These are phyloP conservation scores for Notocelia uddmanniana DNA, from an alignment of 2,888 invertebrate species.

Conservation along the genomic window DNA sequence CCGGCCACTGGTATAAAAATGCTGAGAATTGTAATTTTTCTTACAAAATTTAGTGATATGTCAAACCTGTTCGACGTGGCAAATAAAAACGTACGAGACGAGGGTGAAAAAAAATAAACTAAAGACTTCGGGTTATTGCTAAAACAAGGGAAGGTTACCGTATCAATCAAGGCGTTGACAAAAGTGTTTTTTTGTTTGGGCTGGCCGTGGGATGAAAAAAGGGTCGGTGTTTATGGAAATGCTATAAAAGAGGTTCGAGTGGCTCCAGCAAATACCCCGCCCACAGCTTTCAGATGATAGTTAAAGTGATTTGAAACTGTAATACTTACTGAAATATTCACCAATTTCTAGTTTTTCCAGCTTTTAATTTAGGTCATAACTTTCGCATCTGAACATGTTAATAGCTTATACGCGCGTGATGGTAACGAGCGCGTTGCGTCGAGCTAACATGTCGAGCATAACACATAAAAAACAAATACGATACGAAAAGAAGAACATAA, in stretches of 20 bases:
- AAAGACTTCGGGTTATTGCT: slow-evolving; percentile 79
- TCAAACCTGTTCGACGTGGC: slow-evolving; percentile 81
- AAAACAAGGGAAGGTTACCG: slow-evolving; percentile 84
- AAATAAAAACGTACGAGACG: slow-evolving; percentile 81
- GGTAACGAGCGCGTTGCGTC: too few species aligned
- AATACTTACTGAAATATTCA: too few species aligned
- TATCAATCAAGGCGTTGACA: slow-evolving; percentile 85
- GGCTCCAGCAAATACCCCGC: slow-evolving; percentile 13
- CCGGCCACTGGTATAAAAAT: slow-evolving; percentile 79
- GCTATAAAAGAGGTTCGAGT: slow-evolving; percentile 51
- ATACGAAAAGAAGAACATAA: background rate
- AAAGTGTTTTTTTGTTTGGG: slow-evolving; percentile 75
- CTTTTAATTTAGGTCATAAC: too few species aligned
- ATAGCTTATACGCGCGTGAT: too few species aligned
- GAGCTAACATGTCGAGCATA: background rate
- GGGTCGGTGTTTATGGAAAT: slow-evolving; percentile 81
- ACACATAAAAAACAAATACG: background rate
- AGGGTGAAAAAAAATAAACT: slow-evolving; percentile 67
- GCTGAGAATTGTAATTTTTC: slow-evolving; percentile 81
- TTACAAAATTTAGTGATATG: slow-evolving; percentile 85
- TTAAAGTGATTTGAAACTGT: background rate
- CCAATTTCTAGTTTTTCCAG: too few species aligned
- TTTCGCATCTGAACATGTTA: too few species aligned
- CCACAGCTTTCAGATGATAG: slow-evolving; percentile 15
- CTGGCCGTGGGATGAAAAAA: slow-evolving; percentile 76